These are phyloP conservation scores for Ectemnius continuus DNA, from an alignment of 2,888 invertebrate species.

Conservation along the genomic window DNA sequence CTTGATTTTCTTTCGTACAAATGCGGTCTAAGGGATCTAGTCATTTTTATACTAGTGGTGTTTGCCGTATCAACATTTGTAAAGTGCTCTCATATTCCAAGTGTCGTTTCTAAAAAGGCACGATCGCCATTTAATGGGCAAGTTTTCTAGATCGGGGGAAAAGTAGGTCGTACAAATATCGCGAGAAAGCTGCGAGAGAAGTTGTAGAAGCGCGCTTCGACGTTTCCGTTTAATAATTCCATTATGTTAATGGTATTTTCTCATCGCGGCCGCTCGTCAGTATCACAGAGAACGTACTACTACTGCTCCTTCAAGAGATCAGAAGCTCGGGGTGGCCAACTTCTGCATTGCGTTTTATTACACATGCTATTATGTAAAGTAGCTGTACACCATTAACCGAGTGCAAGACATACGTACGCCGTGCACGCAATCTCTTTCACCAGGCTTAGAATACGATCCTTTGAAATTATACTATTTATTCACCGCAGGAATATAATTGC, in stretches of 20 bases:
- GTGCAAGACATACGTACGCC: too few relatives aligned
- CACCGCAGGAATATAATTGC: too few relatives aligned
- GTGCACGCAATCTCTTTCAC: constrained; percentile 17
- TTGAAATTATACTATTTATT: constrained; percentile 16
- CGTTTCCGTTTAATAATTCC: constrained; percentile 23
- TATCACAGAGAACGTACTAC: constrained; percentile 7
- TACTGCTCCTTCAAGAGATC: constrained; percentile 22
- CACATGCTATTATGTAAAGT: constrained; percentile 41
- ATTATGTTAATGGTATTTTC: constrained; percentile 41
- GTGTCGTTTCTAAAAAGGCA: too few relatives aligned
- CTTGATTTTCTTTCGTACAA: too few relatives aligned
- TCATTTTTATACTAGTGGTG: too few relatives aligned
- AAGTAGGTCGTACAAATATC: constrained; percentile 17
- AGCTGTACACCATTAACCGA: neutral
- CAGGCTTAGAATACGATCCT: constrained; percentile 12
- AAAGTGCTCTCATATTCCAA: too few relatives aligned
- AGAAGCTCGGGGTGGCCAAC: constrained; percentile 5
- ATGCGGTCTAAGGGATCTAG: too few relatives aligned
- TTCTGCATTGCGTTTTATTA: constrained; percentile 33
- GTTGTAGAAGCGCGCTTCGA: neutral
- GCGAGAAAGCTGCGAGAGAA: neutral
- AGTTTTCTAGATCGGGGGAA: neutral
- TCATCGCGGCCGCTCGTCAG: constrained; percentile 14
- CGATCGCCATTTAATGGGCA: too few relatives aligned
- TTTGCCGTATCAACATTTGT: too few relatives aligned